Base-by-base conservation (phyloP, 2,888 invertebrate species). In the Hesperia comma region DNA sequence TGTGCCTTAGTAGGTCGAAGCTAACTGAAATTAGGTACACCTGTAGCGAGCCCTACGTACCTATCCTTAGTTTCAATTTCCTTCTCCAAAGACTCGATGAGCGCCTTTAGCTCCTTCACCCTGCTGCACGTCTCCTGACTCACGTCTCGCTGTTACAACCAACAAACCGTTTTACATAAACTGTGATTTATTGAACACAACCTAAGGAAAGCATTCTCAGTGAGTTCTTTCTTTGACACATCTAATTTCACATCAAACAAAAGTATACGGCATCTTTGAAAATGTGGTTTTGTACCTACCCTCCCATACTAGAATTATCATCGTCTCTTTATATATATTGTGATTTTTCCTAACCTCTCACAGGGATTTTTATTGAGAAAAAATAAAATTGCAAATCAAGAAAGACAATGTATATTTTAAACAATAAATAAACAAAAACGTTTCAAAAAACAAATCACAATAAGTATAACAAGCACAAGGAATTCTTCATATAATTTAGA, bases 1-100 rank as follows among this genome's bases (percentile, higher is more conserved):
- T 10, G 37, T 33, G 33, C 8, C 3, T 5, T 26, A 26, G 3
- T 37, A 12, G 12, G 8, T 12, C 10, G 12, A 2, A 37, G 10
- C 10, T 37, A 26, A 12, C 37, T 12, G 12, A 37, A 37, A 33
- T 33, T 33, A 33, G 32, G 0, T 33, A 33, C 33, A 10, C 33
- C 10, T 5, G 33, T 33, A 33, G 1, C 10, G 12, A 46, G 43
- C 15, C 17, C 15, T 12, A 46, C 43, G 71, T 71, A 90, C 90
- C 87, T 88, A 40, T 90, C 90, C 69, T 87, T 88, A 1, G 78
- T 71, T 12, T 80, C 43, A 49, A 84, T 88, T 62, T 90, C 89
- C 57, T 84, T 86, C 62, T 82, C 82, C 60, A 90, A 72, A 0
- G 80, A 63, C 7, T 90, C 90, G 67, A 84, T 88, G 37, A 81